Base-by-base conservation (phyloP, 2,113 vertebrate species). In the Camelus bactrianus region DNA sequence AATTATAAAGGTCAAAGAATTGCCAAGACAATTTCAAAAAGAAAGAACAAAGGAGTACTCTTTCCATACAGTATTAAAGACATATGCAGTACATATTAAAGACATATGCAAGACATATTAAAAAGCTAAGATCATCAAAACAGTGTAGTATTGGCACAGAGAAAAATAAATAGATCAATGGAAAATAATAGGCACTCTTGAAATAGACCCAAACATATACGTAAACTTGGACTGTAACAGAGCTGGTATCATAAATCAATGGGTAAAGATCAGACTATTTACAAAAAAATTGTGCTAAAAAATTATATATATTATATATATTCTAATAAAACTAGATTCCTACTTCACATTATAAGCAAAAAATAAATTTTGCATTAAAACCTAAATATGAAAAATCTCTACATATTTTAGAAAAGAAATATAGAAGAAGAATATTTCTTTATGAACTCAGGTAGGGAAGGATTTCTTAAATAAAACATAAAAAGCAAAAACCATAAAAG, bases 311-410 rank as follows among this genome's bases (percentile, higher is more conserved):
- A 72, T 72, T 11, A 38, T 15, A 67, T 11, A 11, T 11, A 79
- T 32, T 52, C 28, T 65, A 65, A 65, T 50, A 75, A 96, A 76
- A 64, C 8, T 16, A 80, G 32, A 64, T 42, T 96, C n/a, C 46
- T 69, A 50, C 35, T 8, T 89, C 54, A 76, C 54, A 69, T 80
- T 95, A 87, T 54, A 77, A 81, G 70, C 22, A 77, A 50, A 48
- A 91, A 52, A n/a, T 28, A 46, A 72, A 72, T 28, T 92, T 89
- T 94, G 19, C 38, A 79, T 58, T 58, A 89, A 92, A 84, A 72
- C 4, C 8, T 65, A 89, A 64, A 77, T 42, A 52, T 72, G 62
- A 54, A n/a, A 50, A 90, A 70, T 58, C 10, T 64, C 42, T 64
- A 75, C 38, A 30, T 50, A 50, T 77, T 96, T 86, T 62, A 83